Conservation (phyloP, 1,140 invertebrate genomes). For the Drosophila subobscura region DNA sequence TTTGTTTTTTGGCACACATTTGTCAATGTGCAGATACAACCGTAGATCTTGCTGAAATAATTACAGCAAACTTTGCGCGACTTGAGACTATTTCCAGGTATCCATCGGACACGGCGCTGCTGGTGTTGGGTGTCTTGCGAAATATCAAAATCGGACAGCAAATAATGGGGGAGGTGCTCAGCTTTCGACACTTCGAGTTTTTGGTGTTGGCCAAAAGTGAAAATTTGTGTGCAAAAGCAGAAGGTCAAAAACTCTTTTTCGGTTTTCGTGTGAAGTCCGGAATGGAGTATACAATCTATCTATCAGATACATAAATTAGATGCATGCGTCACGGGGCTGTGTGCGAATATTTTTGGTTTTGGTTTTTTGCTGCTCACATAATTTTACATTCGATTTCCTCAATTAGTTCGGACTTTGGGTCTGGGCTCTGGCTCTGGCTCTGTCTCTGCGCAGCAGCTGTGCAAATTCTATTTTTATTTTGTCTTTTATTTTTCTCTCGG, state of each 20-base stretch:
- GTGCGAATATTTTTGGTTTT: constrained; percentile 34
- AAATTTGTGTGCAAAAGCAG: constrained; percentile 1
- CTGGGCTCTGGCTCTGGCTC: constrained; percentile 18
- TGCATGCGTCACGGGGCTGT: constrained; percentile 50
- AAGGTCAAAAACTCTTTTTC: constrained; percentile 30
- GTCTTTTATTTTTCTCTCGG: not conserved
- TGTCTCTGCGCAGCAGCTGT: constrained; percentile 30
- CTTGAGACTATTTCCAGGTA: constrained; percentile 38
- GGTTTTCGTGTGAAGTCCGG: constrained; percentile 28
- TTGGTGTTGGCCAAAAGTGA: constrained; percentile 15
- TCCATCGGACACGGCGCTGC: constrained; percentile 22
- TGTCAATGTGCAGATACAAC: constrained; percentile 12
- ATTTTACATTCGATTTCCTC: constrained; percentile 79
- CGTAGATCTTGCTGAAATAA: constrained; percentile 16
- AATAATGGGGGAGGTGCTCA: constrained; percentile 14
- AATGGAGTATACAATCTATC: constrained; percentile 11
- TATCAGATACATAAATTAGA: constrained; percentile 63
- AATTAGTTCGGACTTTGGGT: constrained; percentile 39
- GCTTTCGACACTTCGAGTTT: no score
- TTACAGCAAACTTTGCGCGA: constrained; percentile 21
- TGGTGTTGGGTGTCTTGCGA: constrained; percentile 22
- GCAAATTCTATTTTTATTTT: constrained; percentile 22
- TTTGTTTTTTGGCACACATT: constrained; percentile 14
- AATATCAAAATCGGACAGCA: constrained; percentile 57
- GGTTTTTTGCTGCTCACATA: constrained; percentile 50